A percentile compares a stretch with the other conserved stretches of the same genome.
Conservation (phyloP, 2,113 vertebrate genomes). For the Bettongia penicillata region DNA sequence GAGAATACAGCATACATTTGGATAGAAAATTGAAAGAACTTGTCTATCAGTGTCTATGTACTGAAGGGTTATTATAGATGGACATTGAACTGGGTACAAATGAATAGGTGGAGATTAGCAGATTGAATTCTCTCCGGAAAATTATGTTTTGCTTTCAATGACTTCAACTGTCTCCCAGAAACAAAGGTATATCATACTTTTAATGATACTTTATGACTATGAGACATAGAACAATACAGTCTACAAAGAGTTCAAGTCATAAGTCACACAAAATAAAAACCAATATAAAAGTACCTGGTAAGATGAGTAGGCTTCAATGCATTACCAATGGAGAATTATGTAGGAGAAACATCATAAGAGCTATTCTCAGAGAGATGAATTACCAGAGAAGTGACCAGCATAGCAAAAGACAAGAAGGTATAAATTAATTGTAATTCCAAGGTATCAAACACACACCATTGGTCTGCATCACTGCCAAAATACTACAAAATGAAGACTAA, state of each 20-base stretch:
- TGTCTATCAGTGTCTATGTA: background rate
- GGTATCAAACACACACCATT: background rate
- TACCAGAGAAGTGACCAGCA: background rate
- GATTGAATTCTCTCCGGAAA: background rate
- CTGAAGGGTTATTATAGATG: background rate
- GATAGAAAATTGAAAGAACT: background rate
- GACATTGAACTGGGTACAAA: background rate
- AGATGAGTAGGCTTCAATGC: background rate
- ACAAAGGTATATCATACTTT: background rate
- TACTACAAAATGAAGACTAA: background rate
- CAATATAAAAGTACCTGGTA: background rate
- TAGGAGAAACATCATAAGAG: background rate
- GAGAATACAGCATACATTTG: background rate
- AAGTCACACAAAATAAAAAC: background rate
- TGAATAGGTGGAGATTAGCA: background rate
- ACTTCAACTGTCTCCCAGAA: background rate
- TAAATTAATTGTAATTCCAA: background rate
- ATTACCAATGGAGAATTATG: background rate
- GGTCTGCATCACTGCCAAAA: background rate
- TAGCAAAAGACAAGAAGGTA: background rate
- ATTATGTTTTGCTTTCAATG: background rate
- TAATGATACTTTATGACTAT: background rate
- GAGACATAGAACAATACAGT: background rate
- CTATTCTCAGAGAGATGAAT: background rate
- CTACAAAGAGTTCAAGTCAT: background rate